Conservation (phyloP, 2,888 invertebrate species). For the Micropterix aruncella region DNA sequence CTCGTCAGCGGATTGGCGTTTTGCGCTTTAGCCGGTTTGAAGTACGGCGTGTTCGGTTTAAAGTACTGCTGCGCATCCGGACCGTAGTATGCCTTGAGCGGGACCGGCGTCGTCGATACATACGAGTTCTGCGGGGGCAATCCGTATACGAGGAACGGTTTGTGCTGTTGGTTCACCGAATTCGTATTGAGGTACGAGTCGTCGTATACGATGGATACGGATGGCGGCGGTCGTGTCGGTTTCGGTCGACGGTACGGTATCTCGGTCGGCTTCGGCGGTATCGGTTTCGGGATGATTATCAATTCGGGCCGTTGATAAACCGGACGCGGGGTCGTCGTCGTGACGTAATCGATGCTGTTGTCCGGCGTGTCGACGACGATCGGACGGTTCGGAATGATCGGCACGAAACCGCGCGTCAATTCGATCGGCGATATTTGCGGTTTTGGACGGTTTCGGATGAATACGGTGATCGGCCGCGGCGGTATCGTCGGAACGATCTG, state of each 20-base stretch:
- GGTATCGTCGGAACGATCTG: conserved; percentile 24
- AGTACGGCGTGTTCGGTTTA: conserved; percentile 17
- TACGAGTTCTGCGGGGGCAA: conserved; percentile 28
- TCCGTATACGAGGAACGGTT: conserved; percentile 36
- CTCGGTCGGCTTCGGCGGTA: conserved; percentile 20
- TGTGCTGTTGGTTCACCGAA: conserved; percentile 28
- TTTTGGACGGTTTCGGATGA: conserved; percentile 25
- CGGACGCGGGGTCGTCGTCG: conserved; percentile 10
- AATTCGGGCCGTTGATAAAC: conserved; percentile 6
- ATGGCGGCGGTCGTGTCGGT: conserved; percentile 32
- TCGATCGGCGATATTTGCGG: conserved; percentile 7
- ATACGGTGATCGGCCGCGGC: conserved; percentile 26
- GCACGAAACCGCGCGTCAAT: conserved; percentile 4
- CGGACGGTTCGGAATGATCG: conserved; percentile 1
- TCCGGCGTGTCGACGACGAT: conserved; percentile 6
- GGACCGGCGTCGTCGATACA: conserved; percentile 44
- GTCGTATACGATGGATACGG: conserved; percentile 35
- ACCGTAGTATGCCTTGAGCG: conserved; percentile 44
- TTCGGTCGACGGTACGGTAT: conserved; percentile 33
- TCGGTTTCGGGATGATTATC: conserved; percentile 9
- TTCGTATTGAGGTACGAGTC: conserved; percentile 33
- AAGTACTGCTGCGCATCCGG: conserved; percentile 35
- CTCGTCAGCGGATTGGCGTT: conserved; percentile 38
- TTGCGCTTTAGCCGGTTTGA: conserved; percentile 17
- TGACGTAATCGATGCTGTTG: conserved; percentile 8